Evolutionary conservation across 2,888 invertebrate genomes (phyloP).

Genomic region (Lithophane semibrunnea): DNA sequence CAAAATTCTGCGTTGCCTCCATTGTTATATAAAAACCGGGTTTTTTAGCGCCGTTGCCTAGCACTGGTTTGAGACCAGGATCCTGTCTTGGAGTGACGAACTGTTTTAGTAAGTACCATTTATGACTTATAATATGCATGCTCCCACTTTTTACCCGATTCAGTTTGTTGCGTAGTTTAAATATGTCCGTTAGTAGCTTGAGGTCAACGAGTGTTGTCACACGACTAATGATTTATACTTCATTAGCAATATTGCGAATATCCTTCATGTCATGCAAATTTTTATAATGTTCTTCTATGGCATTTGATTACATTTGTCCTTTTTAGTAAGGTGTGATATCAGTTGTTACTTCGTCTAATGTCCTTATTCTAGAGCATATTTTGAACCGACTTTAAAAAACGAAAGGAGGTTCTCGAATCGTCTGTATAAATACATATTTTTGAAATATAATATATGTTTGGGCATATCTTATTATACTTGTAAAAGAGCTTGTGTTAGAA

Average conservation of each 20-base stretch:
- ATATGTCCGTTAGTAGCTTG: background rate
- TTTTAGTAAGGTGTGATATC: conserved; percentile 18
- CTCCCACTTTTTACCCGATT: background rate
- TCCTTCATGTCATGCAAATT: conserved; percentile 48
- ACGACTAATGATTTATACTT: conserved; percentile 22
- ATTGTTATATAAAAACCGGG: too few species aligned
- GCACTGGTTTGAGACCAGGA: background rate
- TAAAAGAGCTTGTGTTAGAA: background rate
- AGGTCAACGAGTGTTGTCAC: conserved; percentile 36
- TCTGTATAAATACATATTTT: too few species aligned
- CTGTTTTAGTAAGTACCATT: background rate
- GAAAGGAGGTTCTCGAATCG: too few species aligned
- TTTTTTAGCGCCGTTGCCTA: too few species aligned
- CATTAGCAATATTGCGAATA: conserved; percentile 21
- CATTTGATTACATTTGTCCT: conserved; percentile 6
- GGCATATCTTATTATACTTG: too few species aligned
- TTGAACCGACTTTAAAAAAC: too few species aligned
- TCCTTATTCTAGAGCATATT: background rate
- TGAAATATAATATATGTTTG: too few species aligned
- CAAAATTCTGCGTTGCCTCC: background rate
- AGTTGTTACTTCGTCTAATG: conserved; percentile 5
- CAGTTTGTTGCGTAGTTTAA: background rate
- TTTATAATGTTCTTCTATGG: conserved; percentile 22
- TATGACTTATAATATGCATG: background rate
- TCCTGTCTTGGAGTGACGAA: background rate